Conservation (phyloP, 2,888 invertebrate genomes). For the Pterostichus niger region DNA sequence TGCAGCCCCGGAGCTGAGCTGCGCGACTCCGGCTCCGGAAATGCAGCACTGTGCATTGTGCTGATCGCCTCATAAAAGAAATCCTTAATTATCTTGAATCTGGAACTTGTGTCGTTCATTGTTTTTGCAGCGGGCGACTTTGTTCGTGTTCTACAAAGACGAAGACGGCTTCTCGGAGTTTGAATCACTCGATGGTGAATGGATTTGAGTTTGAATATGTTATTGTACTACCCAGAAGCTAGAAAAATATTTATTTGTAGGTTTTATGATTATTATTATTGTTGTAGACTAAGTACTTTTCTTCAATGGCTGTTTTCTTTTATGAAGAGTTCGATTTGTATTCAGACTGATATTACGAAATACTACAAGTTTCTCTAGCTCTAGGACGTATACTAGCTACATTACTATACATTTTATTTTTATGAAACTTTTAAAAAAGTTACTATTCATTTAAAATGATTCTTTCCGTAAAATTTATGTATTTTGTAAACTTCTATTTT, state of each 20-base stretch:
- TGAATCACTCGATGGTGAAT: not conserved
- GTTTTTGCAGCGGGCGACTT: slow-evolving; percentile 44
- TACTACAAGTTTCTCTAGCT: too few relatives aligned
- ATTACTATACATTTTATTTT: too few relatives aligned
- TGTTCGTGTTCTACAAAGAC: slow-evolving; percentile 15
- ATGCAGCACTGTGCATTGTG: slow-evolving; percentile 4
- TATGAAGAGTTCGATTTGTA: too few relatives aligned
- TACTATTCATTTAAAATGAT: too few relatives aligned
- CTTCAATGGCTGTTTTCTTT: not conserved
- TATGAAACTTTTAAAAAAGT: too few relatives aligned
- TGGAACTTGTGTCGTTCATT: slow-evolving; percentile 57
- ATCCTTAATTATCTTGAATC: slow-evolving; percentile 60
- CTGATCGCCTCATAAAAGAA: slow-evolving; percentile 55
- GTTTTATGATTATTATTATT: slow-evolving; percentile 7
- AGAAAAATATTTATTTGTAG: not conserved
- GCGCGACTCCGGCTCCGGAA: not conserved
- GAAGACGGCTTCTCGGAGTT: not conserved
- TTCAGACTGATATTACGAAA: too few relatives aligned
- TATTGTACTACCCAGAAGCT: not conserved
- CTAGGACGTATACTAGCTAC: too few relatives aligned
- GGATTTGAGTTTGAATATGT: slow-evolving; percentile 7
- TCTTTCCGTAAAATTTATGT: too few relatives aligned
- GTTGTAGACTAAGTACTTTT: not conserved
- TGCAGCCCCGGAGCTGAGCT: too few relatives aligned
- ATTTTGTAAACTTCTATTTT: too few relatives aligned